Conservation (phyloP, 2,113 vertebrate species). For the Osmerus eperlanus region DNA sequence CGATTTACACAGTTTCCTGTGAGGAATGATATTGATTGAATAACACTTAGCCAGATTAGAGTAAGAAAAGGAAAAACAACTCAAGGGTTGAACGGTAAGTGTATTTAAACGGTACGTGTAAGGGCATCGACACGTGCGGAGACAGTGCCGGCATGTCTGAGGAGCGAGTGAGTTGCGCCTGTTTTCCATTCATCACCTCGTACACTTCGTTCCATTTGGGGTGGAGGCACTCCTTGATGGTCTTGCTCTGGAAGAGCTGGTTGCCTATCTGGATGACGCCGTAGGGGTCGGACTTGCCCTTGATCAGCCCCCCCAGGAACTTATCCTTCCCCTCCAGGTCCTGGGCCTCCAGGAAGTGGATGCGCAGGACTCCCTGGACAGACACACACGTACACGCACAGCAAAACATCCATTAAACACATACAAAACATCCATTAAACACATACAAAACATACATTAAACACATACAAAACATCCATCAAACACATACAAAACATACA, state of each 20-base stretch:
- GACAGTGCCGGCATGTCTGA: too few species aligned
- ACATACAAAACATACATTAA: not conserved
- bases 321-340: conserved; percentile 92
- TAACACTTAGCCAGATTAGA: too few species aligned
- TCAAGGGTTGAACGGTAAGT: too few species aligned
- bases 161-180: not conserved
- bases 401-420: too few species aligned
- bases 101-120: too few species aligned
- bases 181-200: conserved; percentile 75
- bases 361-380: conserved; percentile 88
- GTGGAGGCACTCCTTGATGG: conserved; percentile 90
- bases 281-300: conserved; percentile 96
- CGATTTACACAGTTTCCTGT: too few species aligned
- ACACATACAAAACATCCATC: not conserved
- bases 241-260: conserved; percentile 93
- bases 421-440: too few species aligned
- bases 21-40: too few species aligned
- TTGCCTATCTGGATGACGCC: conserved; percentile 88
- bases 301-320: conserved; percentile 90
- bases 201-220: conserved; percentile 97
- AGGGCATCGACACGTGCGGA: too few species aligned
- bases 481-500: too few species aligned
- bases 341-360: conserved; percentile 95
- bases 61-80: too few species aligned
- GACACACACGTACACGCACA: conserved; percentile 5